Evolutionary conservation across 2,797 vertebrate genomes (phyloP).

Genomic region (Eulemur mongoz): DNA sequence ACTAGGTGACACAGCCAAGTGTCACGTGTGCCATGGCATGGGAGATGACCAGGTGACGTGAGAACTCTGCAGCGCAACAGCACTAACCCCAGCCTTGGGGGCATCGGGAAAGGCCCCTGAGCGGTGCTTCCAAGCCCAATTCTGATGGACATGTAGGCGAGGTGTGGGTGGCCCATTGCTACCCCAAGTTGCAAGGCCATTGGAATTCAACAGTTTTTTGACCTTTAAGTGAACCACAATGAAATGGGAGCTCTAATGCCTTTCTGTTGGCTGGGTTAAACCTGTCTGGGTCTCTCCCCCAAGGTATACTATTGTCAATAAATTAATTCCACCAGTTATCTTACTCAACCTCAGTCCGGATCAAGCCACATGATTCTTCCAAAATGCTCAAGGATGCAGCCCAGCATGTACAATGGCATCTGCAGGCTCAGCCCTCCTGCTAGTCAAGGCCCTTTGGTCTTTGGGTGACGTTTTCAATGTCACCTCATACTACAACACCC

Average conservation of each 20-base stretch:
- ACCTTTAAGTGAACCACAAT: neutral
- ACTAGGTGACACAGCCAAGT: fast-evolving
- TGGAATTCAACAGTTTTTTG: neutral
- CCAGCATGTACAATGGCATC: neutral
- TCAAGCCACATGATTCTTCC: neutral
- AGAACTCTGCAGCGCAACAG: fast-evolving
- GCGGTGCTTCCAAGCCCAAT: fast-evolving
- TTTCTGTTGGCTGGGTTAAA: fast-evolving
- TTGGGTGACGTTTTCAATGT: neutral
- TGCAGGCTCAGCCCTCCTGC: fast-evolving
- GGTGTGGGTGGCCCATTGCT: fast-evolving
- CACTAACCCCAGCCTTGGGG: neutral
- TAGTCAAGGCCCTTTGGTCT: fast-evolving
- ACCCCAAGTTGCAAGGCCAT: neutral
- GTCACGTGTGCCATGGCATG: fast-evolving
- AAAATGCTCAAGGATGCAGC: fast-evolving
- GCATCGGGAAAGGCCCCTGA: neutral
- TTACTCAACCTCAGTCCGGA: neutral
- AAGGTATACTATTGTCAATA: neutral
- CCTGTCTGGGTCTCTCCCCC: neutral
- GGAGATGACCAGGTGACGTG: fast-evolving
- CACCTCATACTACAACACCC: neutral
- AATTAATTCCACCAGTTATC: neutral
- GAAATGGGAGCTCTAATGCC: neutral
- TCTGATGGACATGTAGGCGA: fast-evolving